Evolutionary conservation across 2,113 vertebrate species (phyloP).

Genomic region (Brevimyrus niger): DNA sequence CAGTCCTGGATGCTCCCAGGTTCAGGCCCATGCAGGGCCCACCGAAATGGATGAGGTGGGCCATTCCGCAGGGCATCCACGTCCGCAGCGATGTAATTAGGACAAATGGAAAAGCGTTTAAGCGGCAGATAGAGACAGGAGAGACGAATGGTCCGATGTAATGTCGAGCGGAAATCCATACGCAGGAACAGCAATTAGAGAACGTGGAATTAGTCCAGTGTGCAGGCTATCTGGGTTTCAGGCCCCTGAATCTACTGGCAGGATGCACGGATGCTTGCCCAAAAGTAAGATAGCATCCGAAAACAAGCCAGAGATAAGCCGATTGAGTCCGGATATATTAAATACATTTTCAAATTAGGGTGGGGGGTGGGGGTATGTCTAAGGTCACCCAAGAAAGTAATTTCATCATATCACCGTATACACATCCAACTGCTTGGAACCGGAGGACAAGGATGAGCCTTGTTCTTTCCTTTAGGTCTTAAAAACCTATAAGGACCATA

Average conservation of each 20-base stretch:
- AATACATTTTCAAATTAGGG: conserved; percentile 45
- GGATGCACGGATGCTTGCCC: conserved; percentile 27
- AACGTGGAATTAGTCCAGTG: conserved; percentile 24
- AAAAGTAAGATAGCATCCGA: conserved; percentile 38
- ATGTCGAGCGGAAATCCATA: conserved; percentile 41
- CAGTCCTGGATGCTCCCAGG: neutral
- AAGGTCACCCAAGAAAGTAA: conserved; percentile 34
- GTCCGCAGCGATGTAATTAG: conserved; percentile 32
- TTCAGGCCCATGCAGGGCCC: neutral
- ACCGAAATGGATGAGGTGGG: neutral
- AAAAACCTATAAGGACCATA: neutral
- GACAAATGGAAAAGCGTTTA: conserved; percentile 50
- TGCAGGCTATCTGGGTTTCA: conserved; percentile 26
- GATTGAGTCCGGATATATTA: conserved; percentile 40
- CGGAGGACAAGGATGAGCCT: conserved; percentile 32
- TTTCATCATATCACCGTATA: conserved; percentile 33
- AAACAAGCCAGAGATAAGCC: conserved; percentile 37
- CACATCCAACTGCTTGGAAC: conserved; percentile 37
- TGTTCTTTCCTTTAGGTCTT: conserved; percentile 40
- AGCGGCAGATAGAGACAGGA: conserved; percentile 40
- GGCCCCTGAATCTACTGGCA: conserved; percentile 33
- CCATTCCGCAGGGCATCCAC: neutral
- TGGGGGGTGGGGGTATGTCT: conserved; percentile 26
- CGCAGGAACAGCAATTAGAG: conserved; percentile 34
- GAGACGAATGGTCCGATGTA: conserved; percentile 33